Conservation (phyloP, 2,113 vertebrate genomes). For the Oceanites oceanicus region DNA sequence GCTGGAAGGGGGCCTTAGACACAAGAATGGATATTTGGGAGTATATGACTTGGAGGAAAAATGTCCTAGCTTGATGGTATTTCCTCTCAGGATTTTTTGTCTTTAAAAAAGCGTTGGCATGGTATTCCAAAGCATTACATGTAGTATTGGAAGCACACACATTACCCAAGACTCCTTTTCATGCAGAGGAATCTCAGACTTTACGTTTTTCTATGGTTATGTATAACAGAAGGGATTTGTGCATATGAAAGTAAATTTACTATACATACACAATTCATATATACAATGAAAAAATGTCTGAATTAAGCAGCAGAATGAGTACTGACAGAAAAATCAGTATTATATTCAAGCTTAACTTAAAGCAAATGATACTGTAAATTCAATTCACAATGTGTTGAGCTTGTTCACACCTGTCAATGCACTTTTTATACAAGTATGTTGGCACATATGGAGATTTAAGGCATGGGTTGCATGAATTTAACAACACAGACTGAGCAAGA, state of each 20-base stretch:
- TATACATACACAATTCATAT: background rate
- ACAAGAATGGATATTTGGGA: background rate
- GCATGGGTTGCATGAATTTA: background rate
- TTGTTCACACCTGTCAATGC: conserved; percentile 16
- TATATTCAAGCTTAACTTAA: background rate
- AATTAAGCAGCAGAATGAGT: background rate
- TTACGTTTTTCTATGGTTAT: background rate
- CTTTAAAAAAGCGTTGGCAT: background rate
- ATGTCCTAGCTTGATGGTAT: background rate
- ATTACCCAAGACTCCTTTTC: background rate
- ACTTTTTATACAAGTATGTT: background rate
- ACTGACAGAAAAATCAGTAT: background rate
- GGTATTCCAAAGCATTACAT: background rate
- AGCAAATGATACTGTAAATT: background rate
- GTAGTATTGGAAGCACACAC: background rate
- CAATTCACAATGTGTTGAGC: background rate
- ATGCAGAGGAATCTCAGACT: background rate
- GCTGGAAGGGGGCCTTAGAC: background rate
- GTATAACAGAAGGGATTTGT: background rate
- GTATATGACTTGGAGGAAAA: background rate
- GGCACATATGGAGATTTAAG: conserved; percentile 21
- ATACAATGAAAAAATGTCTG: background rate
- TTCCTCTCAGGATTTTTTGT: background rate
- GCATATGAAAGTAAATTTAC: background rate
- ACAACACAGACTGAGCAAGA: background rate